Percentiles rank a stretch among this genome's conserved stretches.
Evolutionary conservation across 2,113 vertebrate genomes (phyloP).

Genomic region (Damaliscus lunatus): DNA sequence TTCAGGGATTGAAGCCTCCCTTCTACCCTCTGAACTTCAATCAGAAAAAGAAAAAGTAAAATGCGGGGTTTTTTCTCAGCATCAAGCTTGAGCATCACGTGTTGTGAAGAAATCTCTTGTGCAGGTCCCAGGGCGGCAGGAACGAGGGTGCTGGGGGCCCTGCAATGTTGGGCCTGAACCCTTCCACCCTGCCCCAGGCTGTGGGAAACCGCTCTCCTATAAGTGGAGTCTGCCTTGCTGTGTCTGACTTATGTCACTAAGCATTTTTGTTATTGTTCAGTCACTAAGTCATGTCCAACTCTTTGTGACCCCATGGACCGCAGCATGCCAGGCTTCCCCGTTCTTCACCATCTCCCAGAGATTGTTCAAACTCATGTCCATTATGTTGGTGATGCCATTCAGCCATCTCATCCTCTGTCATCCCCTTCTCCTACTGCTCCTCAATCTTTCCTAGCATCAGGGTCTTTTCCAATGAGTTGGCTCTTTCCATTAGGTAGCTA

Average conservation of each 20-base stretch:
- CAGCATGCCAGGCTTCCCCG: not conserved
- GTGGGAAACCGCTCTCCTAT: accelerated
- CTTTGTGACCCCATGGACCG: not conserved
- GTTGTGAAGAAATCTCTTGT: not conserved
- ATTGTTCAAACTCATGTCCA: not conserved
- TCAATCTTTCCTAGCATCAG: not conserved
- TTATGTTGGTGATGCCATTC: not conserved
- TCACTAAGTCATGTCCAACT: not conserved
- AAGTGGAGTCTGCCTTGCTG: not conserved
- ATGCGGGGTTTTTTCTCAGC: accelerated
- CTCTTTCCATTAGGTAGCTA: not conserved
- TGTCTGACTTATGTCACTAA: not conserved
- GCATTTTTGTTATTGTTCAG: not conserved
- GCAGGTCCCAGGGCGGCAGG: not conserved
- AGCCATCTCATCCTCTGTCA: not conserved
- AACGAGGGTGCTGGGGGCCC: not conserved
- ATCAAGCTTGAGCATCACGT: not conserved
- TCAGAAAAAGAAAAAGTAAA: not conserved
- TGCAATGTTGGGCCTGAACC: not conserved
- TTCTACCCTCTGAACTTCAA: not conserved
- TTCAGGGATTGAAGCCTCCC: not conserved
- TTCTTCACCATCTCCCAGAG: not conserved
- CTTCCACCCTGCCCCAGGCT: not conserved
- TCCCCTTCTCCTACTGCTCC: not conserved
- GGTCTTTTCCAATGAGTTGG: not conserved